Base-by-base conservation (phyloP, 2,113 vertebrate genomes). In the Ictalurus furcatus region DNA sequence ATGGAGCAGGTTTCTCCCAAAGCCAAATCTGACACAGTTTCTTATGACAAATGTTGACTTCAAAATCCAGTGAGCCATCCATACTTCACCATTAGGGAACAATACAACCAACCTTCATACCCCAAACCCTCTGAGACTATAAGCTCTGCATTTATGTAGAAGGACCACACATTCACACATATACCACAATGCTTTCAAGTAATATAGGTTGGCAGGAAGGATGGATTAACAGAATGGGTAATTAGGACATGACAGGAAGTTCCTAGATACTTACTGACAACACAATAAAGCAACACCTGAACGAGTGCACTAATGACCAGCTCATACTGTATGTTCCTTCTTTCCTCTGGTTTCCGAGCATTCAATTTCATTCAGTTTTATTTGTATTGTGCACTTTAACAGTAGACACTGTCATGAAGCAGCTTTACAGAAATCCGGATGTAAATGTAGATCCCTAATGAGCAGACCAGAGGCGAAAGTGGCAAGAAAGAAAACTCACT, bases 161-260 rank as follows among this genome's bases (percentile, higher is more conserved):
- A 40, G 40, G 48, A 67, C 74, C 37, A 13, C 12, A 52, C 6
- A 19, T 76, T 84, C 59, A 73, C 21, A 14, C 12, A 61, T 30
- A 85, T 19, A 84, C 30, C 74, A 84, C 23, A 84, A 5, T 28
- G 58, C 69, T 78, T 88, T 85, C n/a, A 85, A 58, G 63, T 74
- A 89, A 63, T 80, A 17, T 74, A 23, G 30, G 65, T 59, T 88
- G 78, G n/a, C 87, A 56, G 74, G 65, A 91, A 80, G 80, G 40
- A 88, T 82, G 82, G 71, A 89, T 91, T 85, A 85, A 88, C 88
- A 73, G 73, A 74, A 84, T 17, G 74, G 63, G 82, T 83, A 91
- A 85, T 91, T 81, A 83, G 74, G 59, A n/a, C 71, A 48, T 82
- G 85, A 91, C 81, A 85, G 63, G 61, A 88, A 52, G 80, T 78